A percentile compares a stretch with the other conserved stretches of the same genome.
Evolutionary conservation across 2,888 invertebrate genomes (phyloP).

Genomic region (Cecidostiba fungosa): DNA sequence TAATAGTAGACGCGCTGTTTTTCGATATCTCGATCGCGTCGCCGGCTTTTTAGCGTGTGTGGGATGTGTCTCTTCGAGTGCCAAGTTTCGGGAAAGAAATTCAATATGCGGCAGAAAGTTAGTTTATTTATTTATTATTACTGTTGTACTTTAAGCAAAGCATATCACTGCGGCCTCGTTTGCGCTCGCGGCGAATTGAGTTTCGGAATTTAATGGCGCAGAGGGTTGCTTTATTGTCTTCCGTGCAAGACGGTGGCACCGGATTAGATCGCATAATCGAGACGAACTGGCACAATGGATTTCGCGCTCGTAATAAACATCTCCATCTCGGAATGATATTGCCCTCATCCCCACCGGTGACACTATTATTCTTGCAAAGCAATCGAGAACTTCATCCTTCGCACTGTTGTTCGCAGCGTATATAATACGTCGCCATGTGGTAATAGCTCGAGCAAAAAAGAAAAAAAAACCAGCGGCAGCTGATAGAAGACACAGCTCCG

Average conservation of each 20-base stretch:
- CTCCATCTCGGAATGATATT: background rate
- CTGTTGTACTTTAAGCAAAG: background rate
- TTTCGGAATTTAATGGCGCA: background rate
- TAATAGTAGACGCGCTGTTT: background rate
- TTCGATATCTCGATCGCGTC: background rate
- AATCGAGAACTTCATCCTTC: background rate
- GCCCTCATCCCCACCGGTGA: background rate
- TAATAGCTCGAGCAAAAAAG: slow-evolving; percentile 12
- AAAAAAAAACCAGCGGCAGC: slow-evolving; percentile 19
- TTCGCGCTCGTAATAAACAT: background rate
- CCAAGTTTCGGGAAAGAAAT: background rate
- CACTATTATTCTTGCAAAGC: background rate
- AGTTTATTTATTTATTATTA: background rate
- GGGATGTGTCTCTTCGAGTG: background rate
- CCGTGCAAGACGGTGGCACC: background rate
- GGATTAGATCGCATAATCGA: background rate
- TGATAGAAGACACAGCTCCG: slow-evolving; percentile 28
- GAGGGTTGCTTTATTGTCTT: background rate
- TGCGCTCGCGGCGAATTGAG: background rate
- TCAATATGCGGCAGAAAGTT: background rate
- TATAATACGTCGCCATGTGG: background rate
- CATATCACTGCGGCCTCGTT: background rate
- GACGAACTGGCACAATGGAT: background rate
- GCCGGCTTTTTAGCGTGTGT: background rate
- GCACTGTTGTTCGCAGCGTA: too few species aligned